Evolutionary conservation across 2,797 vertebrate genomes (phyloP).

Genomic region (Oreochromis mossambicus): DNA sequence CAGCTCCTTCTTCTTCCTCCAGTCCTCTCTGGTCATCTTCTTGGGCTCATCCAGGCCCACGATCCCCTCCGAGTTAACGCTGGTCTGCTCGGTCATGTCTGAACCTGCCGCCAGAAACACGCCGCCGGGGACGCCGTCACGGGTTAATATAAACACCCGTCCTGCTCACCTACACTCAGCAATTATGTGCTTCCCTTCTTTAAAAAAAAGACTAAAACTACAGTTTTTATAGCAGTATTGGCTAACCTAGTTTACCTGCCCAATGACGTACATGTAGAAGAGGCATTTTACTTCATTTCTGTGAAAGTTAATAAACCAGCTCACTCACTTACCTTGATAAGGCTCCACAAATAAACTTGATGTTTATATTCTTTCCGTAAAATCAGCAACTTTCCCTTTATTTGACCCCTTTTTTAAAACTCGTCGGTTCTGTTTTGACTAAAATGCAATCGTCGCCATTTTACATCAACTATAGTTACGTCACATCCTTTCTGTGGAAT

Average conservation of each 20-base stretch:
- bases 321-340: neutral
- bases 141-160: neutral
- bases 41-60: conserved; percentile 93
- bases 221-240: neutral
- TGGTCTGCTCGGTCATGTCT: conserved; percentile 49
- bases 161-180: neutral
- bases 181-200: neutral
- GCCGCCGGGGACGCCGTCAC: neutral
- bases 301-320: neutral
- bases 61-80: conserved; percentile 71
- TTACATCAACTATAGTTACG: conserved; percentile 9
- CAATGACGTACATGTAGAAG: neutral
- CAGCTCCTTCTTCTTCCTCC: conserved; percentile 98
- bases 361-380: neutral
- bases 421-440: conserved; percentile 18
- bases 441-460: conserved; percentile 42
- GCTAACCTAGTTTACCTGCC: neutral
- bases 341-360: neutral
- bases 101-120: neutral
- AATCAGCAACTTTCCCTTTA: accelerated
- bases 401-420: accelerated
- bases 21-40: conserved; percentile 97
- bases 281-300: neutral
- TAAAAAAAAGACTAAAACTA: neutral
- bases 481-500: neutral